Base-by-base conservation (phyloP, 2,888 invertebrate species). In the Stenodera caucasica region DNA sequence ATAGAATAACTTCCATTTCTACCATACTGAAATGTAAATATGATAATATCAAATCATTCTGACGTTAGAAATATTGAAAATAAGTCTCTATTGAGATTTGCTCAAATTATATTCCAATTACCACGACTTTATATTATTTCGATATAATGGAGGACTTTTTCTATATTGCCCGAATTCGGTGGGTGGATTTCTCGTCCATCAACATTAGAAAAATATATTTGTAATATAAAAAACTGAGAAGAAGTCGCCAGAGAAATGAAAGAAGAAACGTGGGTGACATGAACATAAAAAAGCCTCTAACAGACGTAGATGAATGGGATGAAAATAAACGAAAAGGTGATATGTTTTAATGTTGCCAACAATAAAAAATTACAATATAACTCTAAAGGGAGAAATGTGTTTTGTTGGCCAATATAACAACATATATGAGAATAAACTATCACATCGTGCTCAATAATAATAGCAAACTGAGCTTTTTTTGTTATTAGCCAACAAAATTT, bases 321-420 rank as follows among this genome's bases (percentile, higher is more conserved):
- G n/a, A 52, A 52, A 52, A 52, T 30, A 52, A 52, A 32, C 29
- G 29, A 52, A 52, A 52, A 33, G 52, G 52, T 52, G 52, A 52
- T 52, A 15, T 18, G 32, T 26, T 52, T 52, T 52, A 52, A 52
- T 52, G 26, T 21, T 51, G 51, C 29, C 51, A 32, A 30, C 51
- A 32, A 30, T 33, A 52, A 30, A 30, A 52, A 52, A 33, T 52
- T 15, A 32, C 51, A 51, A 51, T 32, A 12, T 29, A 29, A 21
- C 40, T 18, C 45, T 18, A 45, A n/a, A n/a, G 7, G 4, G 1
- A 26, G 15, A 37, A 15, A 15, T 37, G 4, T 21, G 11, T 6
- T 37, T 15, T 37, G 37, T 15, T 21, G 45, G 8, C n/a, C n/a
- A 40, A 40, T 18, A 15, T 40, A 40, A 1, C 33, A 33, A 33